Conservation (phyloP, 1,140 invertebrate species). For the Cecropterus lyciades region DNA sequence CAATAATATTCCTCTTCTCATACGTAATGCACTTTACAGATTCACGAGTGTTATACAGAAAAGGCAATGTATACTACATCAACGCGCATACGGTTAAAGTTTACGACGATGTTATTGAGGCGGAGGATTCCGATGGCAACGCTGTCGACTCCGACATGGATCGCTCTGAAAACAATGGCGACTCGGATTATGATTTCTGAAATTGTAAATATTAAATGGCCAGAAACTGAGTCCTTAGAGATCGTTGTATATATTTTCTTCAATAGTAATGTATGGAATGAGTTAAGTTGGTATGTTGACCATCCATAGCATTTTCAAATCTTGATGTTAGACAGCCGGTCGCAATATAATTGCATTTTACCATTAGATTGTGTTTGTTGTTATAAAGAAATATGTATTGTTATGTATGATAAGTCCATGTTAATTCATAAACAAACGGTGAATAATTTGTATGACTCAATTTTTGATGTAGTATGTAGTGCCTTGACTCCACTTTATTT, state of each 20-base stretch:
- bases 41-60: conserved; percentile 58
- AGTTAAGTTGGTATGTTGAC: no score
- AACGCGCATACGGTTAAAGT: conserved; percentile 69
- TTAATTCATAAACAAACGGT: conserved; percentile 21
- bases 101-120: conserved; percentile 67
- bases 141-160: neutral
- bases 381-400: conserved; percentile 4
- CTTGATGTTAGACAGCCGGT: neutral
- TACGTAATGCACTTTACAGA: conserved; percentile 45
- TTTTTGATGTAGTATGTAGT: conserved; percentile 28
- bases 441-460: neutral
- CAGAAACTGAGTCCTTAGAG: no score
- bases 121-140: conserved; percentile 65
- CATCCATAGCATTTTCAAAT: neutral
- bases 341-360: neutral
- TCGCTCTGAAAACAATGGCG: conserved; percentile 54
- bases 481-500: conserved; percentile 2
- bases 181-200: conserved; percentile 75
- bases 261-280: no score
- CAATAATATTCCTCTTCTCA: no score
- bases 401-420: neutral
- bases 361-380: neutral
- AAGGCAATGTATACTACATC: conserved; percentile 67
- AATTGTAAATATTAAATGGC: neutral
- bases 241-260: no score